Conservation (phyloP, 2,113 vertebrate species). For the Fregata magnificens region DNA sequence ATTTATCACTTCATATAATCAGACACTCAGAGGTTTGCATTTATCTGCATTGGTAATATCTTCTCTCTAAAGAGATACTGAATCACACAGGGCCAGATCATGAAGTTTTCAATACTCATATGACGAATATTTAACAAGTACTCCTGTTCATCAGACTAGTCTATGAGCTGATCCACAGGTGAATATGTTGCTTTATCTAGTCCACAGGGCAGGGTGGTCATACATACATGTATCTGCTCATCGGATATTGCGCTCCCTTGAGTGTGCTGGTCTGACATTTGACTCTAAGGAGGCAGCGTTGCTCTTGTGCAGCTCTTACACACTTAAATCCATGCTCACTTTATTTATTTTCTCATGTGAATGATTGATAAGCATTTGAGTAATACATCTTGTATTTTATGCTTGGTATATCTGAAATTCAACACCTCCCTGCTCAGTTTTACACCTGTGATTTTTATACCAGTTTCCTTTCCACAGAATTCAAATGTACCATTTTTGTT, state of each 20-base stretch:
- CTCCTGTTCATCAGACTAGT: background rate
- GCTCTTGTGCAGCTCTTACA: background rate
- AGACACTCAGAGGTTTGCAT: background rate
- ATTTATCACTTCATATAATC: background rate
- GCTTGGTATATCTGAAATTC: background rate
- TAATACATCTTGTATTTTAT: background rate
- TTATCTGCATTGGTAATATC: background rate
- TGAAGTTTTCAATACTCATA: background rate
- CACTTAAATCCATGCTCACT: background rate
- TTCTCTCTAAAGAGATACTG: background rate
- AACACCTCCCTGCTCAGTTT: background rate
- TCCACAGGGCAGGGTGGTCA: too few species aligned
- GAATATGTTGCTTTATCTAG: background rate
- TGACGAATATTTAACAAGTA: background rate
- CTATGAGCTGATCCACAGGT: background rate
- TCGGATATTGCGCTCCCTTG: rapidly evolving
- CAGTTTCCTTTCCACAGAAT: background rate
- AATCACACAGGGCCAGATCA: background rate
- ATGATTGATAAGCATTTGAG: background rate
- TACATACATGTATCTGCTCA: background rate
- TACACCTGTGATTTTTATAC: background rate
- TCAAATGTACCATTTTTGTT: background rate
- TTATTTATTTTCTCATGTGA: background rate
- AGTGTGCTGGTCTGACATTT: background rate
- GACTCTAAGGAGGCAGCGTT: background rate